Evolutionary conservation across 2,797 vertebrate species (phyloP), one percentile per base, ranked within the genome.

Genomic region (Pelodytes ibericus): DNA sequence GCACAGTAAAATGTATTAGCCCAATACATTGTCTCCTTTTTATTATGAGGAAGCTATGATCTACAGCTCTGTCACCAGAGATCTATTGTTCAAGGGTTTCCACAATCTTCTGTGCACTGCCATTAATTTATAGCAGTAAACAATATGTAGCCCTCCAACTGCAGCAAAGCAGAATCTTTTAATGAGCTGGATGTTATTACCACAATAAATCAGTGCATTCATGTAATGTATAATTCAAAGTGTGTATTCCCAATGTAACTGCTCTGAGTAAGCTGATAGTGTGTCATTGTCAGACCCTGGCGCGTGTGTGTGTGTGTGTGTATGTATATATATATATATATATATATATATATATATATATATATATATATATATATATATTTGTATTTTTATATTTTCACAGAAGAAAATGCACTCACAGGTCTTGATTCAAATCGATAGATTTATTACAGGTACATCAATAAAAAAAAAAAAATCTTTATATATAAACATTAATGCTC

Each of bases 141-240:
- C 95, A 96, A 94, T 93, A 94, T 93, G 87, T 91, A 93, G 90
- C 89, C 82, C 90, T 93, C 91, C 88, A 86, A 92, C 90, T 92
- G 91, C 89, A 90, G 90, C 91, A 92, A 91, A 93, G 92, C 91
- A 92, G 91, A 91, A 92, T 93, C 91, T 96, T 96, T 97, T 99
- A 99, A 99, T 98, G 96, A 99, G 96, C 93, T 91, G 91, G 91
- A 93, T 93, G 95, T 99, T 99, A 99, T 99, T 99, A 98, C 95
- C 90, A 94, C 94, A 94, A 98, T 99, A 98, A 99, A 99, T 99
- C 96, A 99, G 95, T 84, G 87, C 92, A 95, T 95, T 95, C 94
- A 84, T 92, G 93, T 96, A 95, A 98, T 99, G 96, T 98, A 98
- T 99, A 99, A 99, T 99, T 98, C 96, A 99, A 95, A 89, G 93